Evolutionary conservation across 2,888 invertebrate genomes (phyloP).

Genomic region (Endotricha flammealis): DNA sequence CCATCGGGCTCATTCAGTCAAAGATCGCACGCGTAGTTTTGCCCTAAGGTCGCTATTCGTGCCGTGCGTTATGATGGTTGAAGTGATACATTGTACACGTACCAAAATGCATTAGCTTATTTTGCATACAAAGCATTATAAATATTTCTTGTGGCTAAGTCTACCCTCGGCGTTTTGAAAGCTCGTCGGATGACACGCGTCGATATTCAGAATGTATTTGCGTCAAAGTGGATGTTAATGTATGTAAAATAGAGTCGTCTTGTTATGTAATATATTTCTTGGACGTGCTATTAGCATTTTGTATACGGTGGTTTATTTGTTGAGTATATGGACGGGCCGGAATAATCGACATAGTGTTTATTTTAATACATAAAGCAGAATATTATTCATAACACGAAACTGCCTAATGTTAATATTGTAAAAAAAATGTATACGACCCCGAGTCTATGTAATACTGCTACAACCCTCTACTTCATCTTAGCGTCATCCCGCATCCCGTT

Average conservation of each 20-base stretch:
- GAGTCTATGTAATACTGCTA: too few species aligned
- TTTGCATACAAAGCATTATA: slow-evolving; percentile 78
- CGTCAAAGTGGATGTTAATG: slow-evolving; percentile 60
- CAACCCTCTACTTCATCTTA: too few species aligned
- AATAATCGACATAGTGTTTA: too few species aligned
- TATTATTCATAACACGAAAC: too few species aligned
- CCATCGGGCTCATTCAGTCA: too few species aligned
- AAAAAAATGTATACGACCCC: too few species aligned
- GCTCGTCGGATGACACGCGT: slow-evolving; percentile 63
- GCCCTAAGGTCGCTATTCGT: slow-evolving; percentile 56
- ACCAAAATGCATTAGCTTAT: slow-evolving; percentile 59
- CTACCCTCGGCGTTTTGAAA: slow-evolving; percentile 59
- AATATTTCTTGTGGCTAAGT: slow-evolving; percentile 67
- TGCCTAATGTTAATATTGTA: too few species aligned
- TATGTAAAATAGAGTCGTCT: slow-evolving; percentile 60
- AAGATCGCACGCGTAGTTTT: slow-evolving; percentile 33
- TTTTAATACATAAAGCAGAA: neutral
- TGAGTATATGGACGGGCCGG: too few species aligned
- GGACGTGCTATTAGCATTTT: slow-evolving; percentile 31
- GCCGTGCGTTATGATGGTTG: slow-evolving; percentile 35
- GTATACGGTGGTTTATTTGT: slow-evolving; percentile 31
- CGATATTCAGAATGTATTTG: slow-evolving; percentile 53
- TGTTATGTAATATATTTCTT: slow-evolving; percentile 42
- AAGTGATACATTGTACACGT: slow-evolving; percentile 45
- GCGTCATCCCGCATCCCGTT: too few species aligned